Percentiles rank a stretch among this genome's conserved stretches.
Conservation (phyloP, 2,888 invertebrate genomes). For the Drosophila setosimentum region DNA sequence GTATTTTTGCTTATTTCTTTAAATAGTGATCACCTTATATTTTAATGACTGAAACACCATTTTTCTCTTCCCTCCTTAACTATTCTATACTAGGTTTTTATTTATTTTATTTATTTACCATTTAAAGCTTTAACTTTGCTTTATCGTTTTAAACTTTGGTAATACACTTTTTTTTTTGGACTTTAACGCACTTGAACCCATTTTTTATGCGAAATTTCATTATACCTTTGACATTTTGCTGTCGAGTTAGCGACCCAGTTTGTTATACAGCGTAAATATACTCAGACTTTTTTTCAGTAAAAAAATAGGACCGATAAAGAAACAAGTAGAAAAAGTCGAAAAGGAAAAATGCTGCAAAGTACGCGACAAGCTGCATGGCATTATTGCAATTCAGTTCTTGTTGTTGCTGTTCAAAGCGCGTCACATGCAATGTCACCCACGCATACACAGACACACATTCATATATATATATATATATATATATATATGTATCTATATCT, state of each 20-base stretch:
- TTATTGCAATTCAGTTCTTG: slow-evolving; percentile 59
- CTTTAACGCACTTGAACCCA: slow-evolving; percentile 44
- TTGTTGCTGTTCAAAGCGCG: slow-evolving; percentile 47
- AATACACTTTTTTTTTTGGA: background rate
- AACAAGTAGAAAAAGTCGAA: slow-evolving; percentile 16
- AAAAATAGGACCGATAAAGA: slow-evolving; percentile 38
- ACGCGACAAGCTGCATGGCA: slow-evolving; percentile 74
- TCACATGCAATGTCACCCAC: slow-evolving; percentile 70
- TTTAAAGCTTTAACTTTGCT: background rate
- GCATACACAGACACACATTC: slow-evolving; percentile 34
- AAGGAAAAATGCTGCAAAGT: slow-evolving; percentile 41
- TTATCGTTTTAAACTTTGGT: background rate
- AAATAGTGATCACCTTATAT: too few species aligned
- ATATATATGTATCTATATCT: slow-evolving; percentile 11
- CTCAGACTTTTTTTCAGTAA: slow-evolving; percentile 39
- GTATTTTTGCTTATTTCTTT: too few species aligned
- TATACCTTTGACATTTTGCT: slow-evolving; percentile 74
- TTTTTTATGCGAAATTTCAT: slow-evolving; percentile 62
- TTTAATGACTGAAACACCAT: too few species aligned
- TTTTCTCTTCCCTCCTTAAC: too few species aligned
- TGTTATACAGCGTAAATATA: slow-evolving; percentile 50
- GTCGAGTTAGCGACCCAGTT: slow-evolving; percentile 70
- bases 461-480: slow-evolving; percentile 30
- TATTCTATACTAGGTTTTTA: too few species aligned
- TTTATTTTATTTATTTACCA: background rate